phyloP scores from a whole-genome alignment of 2,888 invertebrate genomes.

The Apotomis betuletana region DNA sequence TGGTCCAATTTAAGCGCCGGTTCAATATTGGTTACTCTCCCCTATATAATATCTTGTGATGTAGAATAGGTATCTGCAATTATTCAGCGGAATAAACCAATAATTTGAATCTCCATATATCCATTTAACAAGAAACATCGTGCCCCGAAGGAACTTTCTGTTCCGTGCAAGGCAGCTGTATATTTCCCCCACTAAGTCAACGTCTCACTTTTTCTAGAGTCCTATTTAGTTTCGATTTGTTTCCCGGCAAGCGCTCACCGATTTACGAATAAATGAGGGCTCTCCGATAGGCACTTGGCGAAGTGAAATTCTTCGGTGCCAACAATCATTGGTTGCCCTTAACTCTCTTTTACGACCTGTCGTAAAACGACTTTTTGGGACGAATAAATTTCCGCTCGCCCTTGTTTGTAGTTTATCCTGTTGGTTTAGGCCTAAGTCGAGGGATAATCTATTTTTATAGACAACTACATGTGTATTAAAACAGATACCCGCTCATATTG shows the following conservation, averaged over 20 bases:
- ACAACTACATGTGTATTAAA: slow-evolving; percentile 42
- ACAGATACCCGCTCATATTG: slow-evolving; percentile 19
- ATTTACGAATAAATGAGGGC: slow-evolving; percentile 29
- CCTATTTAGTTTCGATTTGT: slow-evolving; percentile 23
- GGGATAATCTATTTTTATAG: slow-evolving; percentile 44
- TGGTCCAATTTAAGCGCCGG: too few species aligned
- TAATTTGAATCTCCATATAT: neutral
- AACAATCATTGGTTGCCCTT: slow-evolving; percentile 39
- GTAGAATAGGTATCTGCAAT: too few species aligned
- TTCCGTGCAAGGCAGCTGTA: neutral
- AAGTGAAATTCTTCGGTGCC: slow-evolving; percentile 33
- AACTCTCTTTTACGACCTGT: slow-evolving; percentile 51
- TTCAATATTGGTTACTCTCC: too few species aligned
- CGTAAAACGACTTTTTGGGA: slow-evolving; percentile 55
- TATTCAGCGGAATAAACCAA: neutral
- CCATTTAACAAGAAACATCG: neutral
- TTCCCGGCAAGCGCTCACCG: slow-evolving; percentile 14
- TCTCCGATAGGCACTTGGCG: slow-evolving; percentile 29
- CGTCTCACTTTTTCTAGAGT: neutral
- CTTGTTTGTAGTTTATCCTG: slow-evolving; percentile 53
- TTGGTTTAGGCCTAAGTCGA: slow-evolving; percentile 50
- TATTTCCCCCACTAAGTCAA: neutral
- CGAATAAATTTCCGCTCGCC: slow-evolving; percentile 53
- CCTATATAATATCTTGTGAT: too few species aligned
- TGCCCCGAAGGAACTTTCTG: neutral